Evolutionary conservation across 2,113 vertebrate genomes (phyloP), one percentile per base, ranked within the genome.

Genomic region (Hirundichthys speculiger): DNA sequence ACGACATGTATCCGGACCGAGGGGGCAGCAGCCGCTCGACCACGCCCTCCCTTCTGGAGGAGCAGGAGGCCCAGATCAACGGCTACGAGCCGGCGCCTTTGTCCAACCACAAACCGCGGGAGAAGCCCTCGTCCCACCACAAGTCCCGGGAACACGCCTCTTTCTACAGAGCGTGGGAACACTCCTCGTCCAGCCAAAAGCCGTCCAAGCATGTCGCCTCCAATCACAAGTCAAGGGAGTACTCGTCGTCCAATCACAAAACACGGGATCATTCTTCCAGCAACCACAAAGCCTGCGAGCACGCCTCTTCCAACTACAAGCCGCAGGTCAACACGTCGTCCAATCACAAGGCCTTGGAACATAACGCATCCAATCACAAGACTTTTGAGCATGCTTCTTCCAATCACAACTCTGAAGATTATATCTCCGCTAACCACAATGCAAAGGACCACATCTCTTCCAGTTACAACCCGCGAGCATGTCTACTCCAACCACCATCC

Each of bases 91-190:
- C 94, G 18, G 89, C 87, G 1, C 84, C 93, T 40, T 77, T 94
- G 54, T 89, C 95, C 80, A 96, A 96, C 90, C 95, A 96, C 93
- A 97, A 93, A 87, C 86, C 92, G 7, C 92, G 94, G 90, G 91
- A 93, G 57, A 91, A 91, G 59, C 78, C 84, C 55, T 79, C 83
- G 57, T 90, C 95, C 73, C 98, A 96, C 93, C 96, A 96, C 91
- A 96, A 94, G 87, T 82, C 93, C 38, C 90, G 94, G 91, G 90
- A 92, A 71, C 80, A 88, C 20, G 64, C 73, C 24, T 86, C 88
- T 34, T 86, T 90, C 69, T 85, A 91, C 77, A 72, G 86, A 73
- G 71, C 82, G 14, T 91, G 90, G 90, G 92, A 93, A 60, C 89
- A 91, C 71, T 89, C 89, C 69, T n/a, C 82, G 40, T 82, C 89